Base-by-base conservation (phyloP, 2,113 vertebrate genomes). In the Danionella cerebrum region DNA sequence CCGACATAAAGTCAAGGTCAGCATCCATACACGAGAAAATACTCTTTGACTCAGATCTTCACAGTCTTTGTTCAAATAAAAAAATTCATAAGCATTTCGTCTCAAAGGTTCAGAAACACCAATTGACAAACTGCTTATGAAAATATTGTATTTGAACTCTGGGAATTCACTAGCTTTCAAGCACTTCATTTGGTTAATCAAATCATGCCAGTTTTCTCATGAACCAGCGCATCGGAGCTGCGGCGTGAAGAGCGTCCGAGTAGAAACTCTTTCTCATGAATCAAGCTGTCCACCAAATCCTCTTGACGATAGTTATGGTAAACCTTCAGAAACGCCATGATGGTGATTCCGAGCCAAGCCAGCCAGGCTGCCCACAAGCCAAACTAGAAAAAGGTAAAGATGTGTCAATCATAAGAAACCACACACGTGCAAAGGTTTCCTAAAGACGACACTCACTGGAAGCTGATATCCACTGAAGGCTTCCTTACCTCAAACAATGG, bases 361-460 rank as follows among this genome's bases (percentile, higher is more conserved):
- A 98, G 85, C 96, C 96, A 99, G 4, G 92, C 88, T 25, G 93
- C 94, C 96, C 96, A 99, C 52, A 99, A 87, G 42, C 95, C 95
- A 45, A 95, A 96, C 96, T 99, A 69, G 25, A 81, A 47, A 35
- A 22, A 48, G 50, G 52, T 36, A 8, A 10, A 5, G 7, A 58
- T 8, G 18, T 35, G 12, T 54, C 3, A 11, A 19, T n/a, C n/a
- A n/a, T n/a, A n/a, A n/a, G n/a, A n/a, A n/a, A n/a, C n/a, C n/a
- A n/a, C n/a, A n/a, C n/a, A n/a, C n/a, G n/a, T n/a, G n/a, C n/a
- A n/a, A n/a, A n/a, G n/a, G n/a, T n/a, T n/a, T n/a, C n/a, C n/a
- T n/a, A n/a, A n/a, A n/a, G n/a, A n/a, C n/a, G n/a, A n/a, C n/a
- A n/a, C n/a, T n/a, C n/a, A n/a, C n/a, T n/a, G n/a, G n/a, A n/a